Evolutionary conservation across 2,113 vertebrate genomes (phyloP), one percentile per base, ranked within the genome.

Genomic region (Silurus asotus): DNA sequence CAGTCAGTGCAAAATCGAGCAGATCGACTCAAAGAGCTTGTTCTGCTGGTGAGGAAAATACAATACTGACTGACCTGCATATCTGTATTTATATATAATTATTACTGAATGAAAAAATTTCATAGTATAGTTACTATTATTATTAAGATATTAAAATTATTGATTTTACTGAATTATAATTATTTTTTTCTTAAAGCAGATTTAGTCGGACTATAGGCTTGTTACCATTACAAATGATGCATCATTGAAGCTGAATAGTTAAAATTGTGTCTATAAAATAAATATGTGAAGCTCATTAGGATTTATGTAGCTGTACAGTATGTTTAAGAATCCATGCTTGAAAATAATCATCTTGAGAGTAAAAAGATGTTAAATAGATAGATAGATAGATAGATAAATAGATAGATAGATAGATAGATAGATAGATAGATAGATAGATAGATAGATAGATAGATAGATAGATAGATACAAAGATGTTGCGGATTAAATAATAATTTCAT

Each of bases 41-140:
- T 89, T 65, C 85, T 92, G 85, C 89, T 94, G 51, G 77, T 95
- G 89, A 95, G 89, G 74, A 91, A 94, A 87, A 91, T 94, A 9
- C 92, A 94, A 9, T 93, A 91, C 90, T 95, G 89, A 94, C 1
- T 56, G 7, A 28, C 80, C n/a, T 14, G 2, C 55, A 61, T 59
- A 3, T 2, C 51, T 23, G 56, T 64, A 62, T 48, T 1, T 2
- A 8, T 67, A 19, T 48, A 61, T 2, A 37, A 37, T 48, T 20
- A 0, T 28, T 17, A 28, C 13, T 67, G 51, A 3, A 28, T n/a
- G 20, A 81, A 49, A 51, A 67, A 51, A 28, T 13, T 37, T 81
- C 51, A 58, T 6, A 45, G 7, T 56, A 28, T 23, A 56, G n/a
- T 55, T 56, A 17, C 58, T 78, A 25, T 55, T 55, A 77, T 76